phyloP scores from a whole-genome alignment of 2,113 vertebrate genomes.

The Zingel zingel region DNA sequence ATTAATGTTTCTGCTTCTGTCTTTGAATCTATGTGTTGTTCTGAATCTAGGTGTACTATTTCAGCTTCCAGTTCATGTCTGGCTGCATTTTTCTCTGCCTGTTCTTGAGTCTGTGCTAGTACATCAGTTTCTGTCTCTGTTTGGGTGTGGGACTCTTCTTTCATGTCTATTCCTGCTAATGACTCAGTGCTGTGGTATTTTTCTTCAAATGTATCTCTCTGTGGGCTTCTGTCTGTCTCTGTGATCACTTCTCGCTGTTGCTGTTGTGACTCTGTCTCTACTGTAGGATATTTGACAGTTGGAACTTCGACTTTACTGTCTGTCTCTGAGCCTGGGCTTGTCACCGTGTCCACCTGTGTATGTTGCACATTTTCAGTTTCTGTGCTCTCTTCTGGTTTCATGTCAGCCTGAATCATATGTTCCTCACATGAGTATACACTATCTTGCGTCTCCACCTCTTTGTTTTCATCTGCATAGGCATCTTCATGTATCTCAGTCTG shows the following conservation, averaged over 20 bases:
- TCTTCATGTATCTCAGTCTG: slow-evolving; percentile 11
- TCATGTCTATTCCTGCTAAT: slow-evolving; percentile 30
- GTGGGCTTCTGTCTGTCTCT: slow-evolving; percentile 4
- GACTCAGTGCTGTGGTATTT: slow-evolving; percentile 40
- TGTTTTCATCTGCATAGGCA: background rate
- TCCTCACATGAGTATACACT: slow-evolving; percentile 2
- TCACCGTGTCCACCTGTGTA: slow-evolving; percentile 8
- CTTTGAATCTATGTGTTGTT: slow-evolving; percentile 14
- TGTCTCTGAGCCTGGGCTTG: slow-evolving; percentile 12
- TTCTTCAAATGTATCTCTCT: background rate
- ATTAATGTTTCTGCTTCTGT: slow-evolving; percentile 18
- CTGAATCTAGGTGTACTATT: background rate
- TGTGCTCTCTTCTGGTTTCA: slow-evolving; percentile 20
- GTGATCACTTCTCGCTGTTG: slow-evolving; percentile 19
- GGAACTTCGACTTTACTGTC: background rate
- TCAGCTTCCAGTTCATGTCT: background rate
- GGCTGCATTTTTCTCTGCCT: slow-evolving; percentile 1
- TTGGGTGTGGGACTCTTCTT: slow-evolving; percentile 28
- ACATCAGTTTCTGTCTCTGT: slow-evolving; percentile 17
- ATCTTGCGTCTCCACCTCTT: slow-evolving; percentile 3
- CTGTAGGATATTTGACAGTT: background rate
- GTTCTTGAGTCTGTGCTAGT: background rate
- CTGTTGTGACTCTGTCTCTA: slow-evolving; percentile 19
- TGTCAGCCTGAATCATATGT: slow-evolving; percentile 9
- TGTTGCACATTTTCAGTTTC: slow-evolving; percentile 38